These are phyloP conservation scores for Arvicanthis niloticus DNA, from an alignment of 2,113 vertebrate species.

Conservation along the genomic window DNA sequence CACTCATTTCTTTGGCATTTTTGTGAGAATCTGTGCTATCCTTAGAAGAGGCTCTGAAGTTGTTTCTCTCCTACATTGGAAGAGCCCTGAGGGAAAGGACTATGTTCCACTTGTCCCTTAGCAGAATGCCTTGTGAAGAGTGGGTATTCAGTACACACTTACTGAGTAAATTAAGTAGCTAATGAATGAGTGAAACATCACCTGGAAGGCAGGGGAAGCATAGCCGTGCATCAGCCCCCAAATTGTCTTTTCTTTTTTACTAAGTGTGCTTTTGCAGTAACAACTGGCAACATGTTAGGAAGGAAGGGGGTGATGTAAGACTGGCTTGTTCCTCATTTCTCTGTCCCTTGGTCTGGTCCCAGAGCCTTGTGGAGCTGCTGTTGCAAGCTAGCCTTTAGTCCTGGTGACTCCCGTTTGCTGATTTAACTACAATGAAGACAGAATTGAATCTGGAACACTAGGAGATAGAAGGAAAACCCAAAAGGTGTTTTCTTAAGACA, in stretches of 20 bases:
- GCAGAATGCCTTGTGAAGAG: not conserved
- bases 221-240: not conserved
- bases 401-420: not conserved
- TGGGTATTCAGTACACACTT: not conserved
- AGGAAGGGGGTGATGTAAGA: not conserved
- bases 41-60: constrained; percentile 1
- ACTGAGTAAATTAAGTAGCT: not conserved
- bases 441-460: not conserved
- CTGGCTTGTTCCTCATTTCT: not conserved
- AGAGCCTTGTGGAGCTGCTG: not conserved
- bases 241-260: not conserved
- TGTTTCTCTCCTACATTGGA: not conserved
- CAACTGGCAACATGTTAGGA: not conserved
- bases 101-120: not conserved
- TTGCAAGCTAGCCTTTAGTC: not conserved
- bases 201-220: not conserved
- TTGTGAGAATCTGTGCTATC: not conserved
- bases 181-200: not conserved
- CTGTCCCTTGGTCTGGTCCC: not conserved
- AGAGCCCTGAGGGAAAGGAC: not conserved
- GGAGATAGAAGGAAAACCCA: not conserved
- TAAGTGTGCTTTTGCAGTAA: not conserved
- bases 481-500: not conserved
- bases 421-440: not conserved
- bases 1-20: not conserved